phyloP scores from a whole-genome alignment of 92 coral and sea anemone species.

The Blastomussa wellsi region DNA sequence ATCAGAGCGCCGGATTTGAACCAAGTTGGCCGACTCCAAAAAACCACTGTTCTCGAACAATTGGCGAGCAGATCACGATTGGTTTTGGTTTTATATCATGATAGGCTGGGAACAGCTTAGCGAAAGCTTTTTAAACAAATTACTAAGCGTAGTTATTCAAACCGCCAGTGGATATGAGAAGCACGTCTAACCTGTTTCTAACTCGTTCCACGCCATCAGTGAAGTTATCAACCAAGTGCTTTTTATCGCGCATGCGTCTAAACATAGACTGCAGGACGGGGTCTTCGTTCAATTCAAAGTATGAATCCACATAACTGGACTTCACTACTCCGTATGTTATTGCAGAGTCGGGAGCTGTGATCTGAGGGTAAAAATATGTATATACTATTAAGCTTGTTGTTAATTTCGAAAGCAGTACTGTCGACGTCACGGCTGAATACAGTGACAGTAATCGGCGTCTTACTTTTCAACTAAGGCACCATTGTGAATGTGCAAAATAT shows the following conservation, averaged over 20 bases:
- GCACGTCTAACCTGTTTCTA: slow-evolving; percentile 57
- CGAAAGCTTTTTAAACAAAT: too few species aligned
- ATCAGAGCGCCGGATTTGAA: too few species aligned
- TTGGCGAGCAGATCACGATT: too few species aligned
- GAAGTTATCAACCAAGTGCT: slow-evolving; percentile 76
- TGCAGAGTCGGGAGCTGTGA: slow-evolving; percentile 68
- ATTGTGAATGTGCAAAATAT: too few species aligned
- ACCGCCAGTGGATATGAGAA: not conserved
- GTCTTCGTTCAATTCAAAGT: slow-evolving; percentile 84
- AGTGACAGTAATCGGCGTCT: not conserved
- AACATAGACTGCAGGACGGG: slow-evolving; percentile 79
- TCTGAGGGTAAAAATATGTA: slow-evolving; percentile 22
- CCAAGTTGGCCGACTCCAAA: too few species aligned
- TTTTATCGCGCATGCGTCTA: slow-evolving; percentile 69
- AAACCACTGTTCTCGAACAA: too few species aligned
- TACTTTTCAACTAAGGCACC: too few species aligned
- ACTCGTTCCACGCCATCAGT: slow-evolving; percentile 84
- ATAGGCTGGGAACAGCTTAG: too few species aligned
- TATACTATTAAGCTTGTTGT: too few species aligned
- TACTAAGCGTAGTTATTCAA: too few species aligned
- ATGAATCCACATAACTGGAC: slow-evolving; percentile 86
- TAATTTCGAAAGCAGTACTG: not conserved
- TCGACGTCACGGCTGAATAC: too few species aligned
- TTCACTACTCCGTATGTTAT: slow-evolving; percentile 84
- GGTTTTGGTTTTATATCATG: too few species aligned